Conservation (phyloP, 2,888 invertebrate species). For the Drosophila melanosoma region DNA sequence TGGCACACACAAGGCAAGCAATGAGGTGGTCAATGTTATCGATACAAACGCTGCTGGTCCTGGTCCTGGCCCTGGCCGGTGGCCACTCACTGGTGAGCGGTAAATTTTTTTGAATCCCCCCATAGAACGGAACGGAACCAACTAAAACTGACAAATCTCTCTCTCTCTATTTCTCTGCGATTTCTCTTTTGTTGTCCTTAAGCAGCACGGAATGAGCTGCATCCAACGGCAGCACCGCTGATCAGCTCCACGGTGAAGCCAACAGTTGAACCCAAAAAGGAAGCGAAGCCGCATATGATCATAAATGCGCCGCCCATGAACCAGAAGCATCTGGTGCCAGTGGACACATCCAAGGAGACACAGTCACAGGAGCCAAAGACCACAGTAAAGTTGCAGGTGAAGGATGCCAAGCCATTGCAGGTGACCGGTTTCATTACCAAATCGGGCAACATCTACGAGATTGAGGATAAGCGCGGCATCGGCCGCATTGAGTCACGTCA, state of each 20-base stretch:
- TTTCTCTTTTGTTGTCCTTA: background rate
- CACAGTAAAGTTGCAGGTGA: conserved; percentile 26
- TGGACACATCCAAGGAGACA: conserved; percentile 18
- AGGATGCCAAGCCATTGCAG: conserved; percentile 63
- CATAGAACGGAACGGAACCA: background rate
- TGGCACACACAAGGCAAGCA: conserved; percentile 35
- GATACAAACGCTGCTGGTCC: conserved; percentile 44
- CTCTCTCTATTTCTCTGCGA: background rate
- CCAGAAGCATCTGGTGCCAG: conserved; percentile 55
- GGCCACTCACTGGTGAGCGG: conserved; percentile 79
- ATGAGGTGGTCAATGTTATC: conserved; percentile 43
- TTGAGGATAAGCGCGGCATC: conserved; percentile 68
- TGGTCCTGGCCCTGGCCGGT: conserved; percentile 63
- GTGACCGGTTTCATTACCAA: conserved; percentile 81
- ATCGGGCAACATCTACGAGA: conserved; percentile 79
- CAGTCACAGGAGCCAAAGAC: conserved; percentile 23
- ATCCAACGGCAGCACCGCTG: conserved; percentile 61
- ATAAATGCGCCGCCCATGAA: conserved; percentile 72
- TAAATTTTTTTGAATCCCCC: conserved; percentile 70
- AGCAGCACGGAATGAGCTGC: conserved; percentile 44
- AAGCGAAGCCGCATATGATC: conserved; percentile 56
- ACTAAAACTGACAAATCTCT: conserved; percentile 8
- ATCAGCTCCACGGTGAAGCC: conserved; percentile 64
- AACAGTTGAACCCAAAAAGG: conserved; percentile 48
- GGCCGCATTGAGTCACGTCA: conserved; percentile 78